Conservation (phyloP, 2,888 invertebrate genomes). For the Stenodera caucasica region DNA sequence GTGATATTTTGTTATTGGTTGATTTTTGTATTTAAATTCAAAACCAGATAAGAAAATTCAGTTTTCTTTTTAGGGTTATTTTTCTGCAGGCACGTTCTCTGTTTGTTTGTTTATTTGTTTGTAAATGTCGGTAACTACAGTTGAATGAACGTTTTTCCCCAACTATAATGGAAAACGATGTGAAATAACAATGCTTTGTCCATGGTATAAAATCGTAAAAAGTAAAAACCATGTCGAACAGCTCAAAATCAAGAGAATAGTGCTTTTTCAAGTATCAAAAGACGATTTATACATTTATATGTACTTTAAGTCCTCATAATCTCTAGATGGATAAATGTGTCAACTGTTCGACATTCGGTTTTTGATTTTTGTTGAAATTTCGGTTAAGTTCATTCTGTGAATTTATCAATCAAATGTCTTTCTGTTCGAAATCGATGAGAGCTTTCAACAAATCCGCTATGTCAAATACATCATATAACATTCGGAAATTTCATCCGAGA, state of each 20-base stretch:
- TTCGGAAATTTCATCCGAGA: not conserved
- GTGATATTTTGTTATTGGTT: not conserved
- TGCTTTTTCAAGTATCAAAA: slow-evolving; percentile 21
- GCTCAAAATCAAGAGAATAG: slow-evolving; percentile 18
- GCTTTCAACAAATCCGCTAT: not conserved
- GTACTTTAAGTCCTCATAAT: slow-evolving; percentile 21
- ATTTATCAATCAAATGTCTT: not conserved
- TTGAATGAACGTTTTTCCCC: not conserved
- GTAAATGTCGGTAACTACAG: not conserved
- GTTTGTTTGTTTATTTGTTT: not conserved
- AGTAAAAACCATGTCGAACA: slow-evolving; percentile 24
- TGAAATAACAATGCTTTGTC: not conserved
- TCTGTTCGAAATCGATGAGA: not conserved
- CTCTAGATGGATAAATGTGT: slow-evolving; percentile 14
- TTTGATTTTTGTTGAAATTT: no score
- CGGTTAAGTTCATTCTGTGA: no score
- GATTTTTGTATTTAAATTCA: not conserved
- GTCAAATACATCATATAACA: not conserved
- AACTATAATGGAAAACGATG: not conserved
- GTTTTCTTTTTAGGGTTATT: not conserved
- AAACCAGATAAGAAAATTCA: not conserved
- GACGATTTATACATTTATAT: slow-evolving; percentile 12
- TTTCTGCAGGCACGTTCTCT: not conserved
- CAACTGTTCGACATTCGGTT: no score
- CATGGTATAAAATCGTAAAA: slow-evolving; percentile 19